Percentiles rank a stretch among this genome's conserved stretches.
phyloP scores from a whole-genome alignment of 2,113 vertebrate genomes.

The Bubalus kerabau region DNA sequence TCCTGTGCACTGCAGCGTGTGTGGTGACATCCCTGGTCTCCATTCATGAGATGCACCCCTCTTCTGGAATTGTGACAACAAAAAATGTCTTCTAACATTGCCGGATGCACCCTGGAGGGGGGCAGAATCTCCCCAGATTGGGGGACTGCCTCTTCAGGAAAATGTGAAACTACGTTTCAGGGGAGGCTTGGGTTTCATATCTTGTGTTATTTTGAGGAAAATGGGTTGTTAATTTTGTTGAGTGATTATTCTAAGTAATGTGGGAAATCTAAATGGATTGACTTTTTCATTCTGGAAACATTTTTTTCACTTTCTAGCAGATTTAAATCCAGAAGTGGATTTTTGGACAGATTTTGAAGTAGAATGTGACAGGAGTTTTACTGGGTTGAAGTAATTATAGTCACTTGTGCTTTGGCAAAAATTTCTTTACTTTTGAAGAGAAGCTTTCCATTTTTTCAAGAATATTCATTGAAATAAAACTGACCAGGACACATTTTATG shows the following conservation, averaged over 20 bases:
- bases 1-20: background rate
- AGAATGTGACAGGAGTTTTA: background rate
- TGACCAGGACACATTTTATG: background rate
- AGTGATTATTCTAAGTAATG: background rate
- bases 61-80: background rate
- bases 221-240: background rate
- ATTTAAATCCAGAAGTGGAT: background rate
- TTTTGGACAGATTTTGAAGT: conserved; percentile 18
- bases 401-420: background rate
- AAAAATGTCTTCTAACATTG: background rate
- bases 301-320: background rate
- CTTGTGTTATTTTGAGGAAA: background rate
- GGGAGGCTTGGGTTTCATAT: background rate
- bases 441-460: background rate
- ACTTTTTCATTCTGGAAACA: background rate
- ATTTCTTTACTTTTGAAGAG: conserved; percentile 11
- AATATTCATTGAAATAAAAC: background rate
- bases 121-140: background rate
- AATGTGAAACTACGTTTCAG: background rate
- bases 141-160: background rate
- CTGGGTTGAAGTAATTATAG: background rate
- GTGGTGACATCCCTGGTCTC: background rate
- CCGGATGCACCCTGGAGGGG: background rate
- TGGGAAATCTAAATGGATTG: background rate
- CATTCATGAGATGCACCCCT: background rate